These are phyloP conservation scores for Myrmecobius fasciatus DNA, from an alignment of 2,113 vertebrate genomes.

Conservation along the genomic window DNA sequence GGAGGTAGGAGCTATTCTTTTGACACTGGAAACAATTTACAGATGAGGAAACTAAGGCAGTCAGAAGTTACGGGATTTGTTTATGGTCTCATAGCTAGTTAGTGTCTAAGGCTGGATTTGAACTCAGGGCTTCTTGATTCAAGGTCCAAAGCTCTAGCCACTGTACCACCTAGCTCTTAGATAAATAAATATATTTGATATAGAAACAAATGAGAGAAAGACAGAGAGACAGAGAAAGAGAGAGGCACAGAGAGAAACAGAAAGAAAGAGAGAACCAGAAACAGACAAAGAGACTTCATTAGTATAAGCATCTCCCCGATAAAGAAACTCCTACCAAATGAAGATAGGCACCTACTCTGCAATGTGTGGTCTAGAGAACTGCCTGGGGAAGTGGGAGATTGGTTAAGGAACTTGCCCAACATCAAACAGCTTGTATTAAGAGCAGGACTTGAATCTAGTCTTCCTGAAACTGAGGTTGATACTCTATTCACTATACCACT, in stretches of 20 bases:
- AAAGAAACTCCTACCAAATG: not conserved
- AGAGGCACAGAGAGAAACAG: too few relatives aligned
- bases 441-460: not conserved
- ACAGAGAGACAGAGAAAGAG: not conserved
- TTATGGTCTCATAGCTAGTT: not conserved
- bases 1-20: not conserved
- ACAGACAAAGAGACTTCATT: not conserved
- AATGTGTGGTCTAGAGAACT: not conserved
- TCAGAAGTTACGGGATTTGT: not conserved
- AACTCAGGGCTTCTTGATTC: not conserved
- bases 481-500: not conserved
- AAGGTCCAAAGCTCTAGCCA: not conserved
- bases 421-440: not conserved
- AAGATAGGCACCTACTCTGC: not conserved
- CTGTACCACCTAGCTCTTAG: not conserved
- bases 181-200: not conserved
- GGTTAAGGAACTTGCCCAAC: not conserved
- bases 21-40: not conserved
- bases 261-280: not conserved
- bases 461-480: not conserved
- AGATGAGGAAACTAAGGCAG: not conserved
- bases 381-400: not conserved
- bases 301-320: not conserved
- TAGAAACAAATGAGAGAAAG: not conserved
- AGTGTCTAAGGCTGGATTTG: not conserved